Evolutionary conservation across 2,113 vertebrate species (phyloP), one percentile per base, ranked within the genome.

Genomic region (Microcebus tavaratra): DNA sequence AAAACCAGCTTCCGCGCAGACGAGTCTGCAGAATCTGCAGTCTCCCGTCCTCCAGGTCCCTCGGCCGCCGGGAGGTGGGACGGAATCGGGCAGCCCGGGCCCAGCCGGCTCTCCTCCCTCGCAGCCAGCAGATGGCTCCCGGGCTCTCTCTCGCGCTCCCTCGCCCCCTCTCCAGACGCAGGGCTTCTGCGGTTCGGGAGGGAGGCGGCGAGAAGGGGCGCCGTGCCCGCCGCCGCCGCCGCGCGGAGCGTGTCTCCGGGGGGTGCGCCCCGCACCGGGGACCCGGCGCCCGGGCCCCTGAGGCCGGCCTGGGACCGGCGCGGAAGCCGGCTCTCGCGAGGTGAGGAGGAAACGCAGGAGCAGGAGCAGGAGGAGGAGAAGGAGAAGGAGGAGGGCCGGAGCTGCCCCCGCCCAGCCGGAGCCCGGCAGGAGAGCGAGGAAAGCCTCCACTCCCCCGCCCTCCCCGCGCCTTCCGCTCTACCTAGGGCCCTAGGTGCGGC

Each of bases 61-160:
- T 8, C 1, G 1, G 72, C 31, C 17, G 18, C 42, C 25, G 31
- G 20, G 70, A 70, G 90, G 65, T 27, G 93, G 87, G 55, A 84
- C 90, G 34, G 59, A 25, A 3, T 17, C 34, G 5, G 63, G 75
- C 27, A 59, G 39, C 61, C 59, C 50, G 4, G 8, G 78, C 59
- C 0, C 59, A 13, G 12, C 48, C 45, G 34, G 73, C 36, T 42
- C 55, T 59, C 61, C 85, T 29, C 55, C 25, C 42, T 10, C 0
- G 89, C 63, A 29, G 93, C 98, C 98, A 95, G 98, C 75, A 98
- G 98, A 88, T 97, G 98, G 98, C 98, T n/a, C 98, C 92, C 96
- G 79, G 97, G 90, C 88, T 79, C 90, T 45, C 90, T 50, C 55
- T 50, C 67, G 21, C 25, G 34, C 73, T n/a, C 67, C 6, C 88